Evolutionary conservation across 2,888 invertebrate genomes (phyloP), one percentile per base, ranked within the genome.

Genomic region (Seira ritae): DNA sequence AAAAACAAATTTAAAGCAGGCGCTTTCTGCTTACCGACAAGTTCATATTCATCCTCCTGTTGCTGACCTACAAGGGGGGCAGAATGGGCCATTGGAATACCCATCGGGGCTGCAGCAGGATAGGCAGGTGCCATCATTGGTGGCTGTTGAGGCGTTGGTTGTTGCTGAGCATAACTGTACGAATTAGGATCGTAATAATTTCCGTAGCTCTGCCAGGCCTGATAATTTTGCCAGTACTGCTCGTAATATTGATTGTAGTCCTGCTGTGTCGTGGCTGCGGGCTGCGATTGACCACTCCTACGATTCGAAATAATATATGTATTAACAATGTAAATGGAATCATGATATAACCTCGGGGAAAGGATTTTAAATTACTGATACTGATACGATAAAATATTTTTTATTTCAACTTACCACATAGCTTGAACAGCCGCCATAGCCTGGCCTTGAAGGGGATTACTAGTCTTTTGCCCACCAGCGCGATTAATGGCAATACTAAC

Each of bases 211-310:
- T 93, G 94, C 96, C 96, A 96, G 88, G 94, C 95, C 73, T 93
- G 93, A 90, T 96, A 96, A 90, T 96, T 96, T 90, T 95, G 96
- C 96, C 96, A 96, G 91, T 96, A 96, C 69, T 89, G 89, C 31
- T 89, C 89, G 69, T 89, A 89, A 77, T 89, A 89, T 50, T 89
- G 89, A 24, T 85, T 85, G 69, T 89, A 89, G 62, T 89, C 87
- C 75, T 82, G 85, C 23, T 81, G 83, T 1, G 76, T 66, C 4
- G 85, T 77, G 23, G 79, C 82, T 23, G 75, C 72, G 22, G 81
- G 81, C 23, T 74, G 84, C 24, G 84, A 85, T 82, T 89, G 88
- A 70, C 89, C 89, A 84, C 88, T 88, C 87, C 88, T 88, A 60
- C n/a, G 65, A 66, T 23, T 20, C 8, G 4, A 62, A 62, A 19